These are phyloP conservation scores for Buphagus erythrorhynchus DNA, from an alignment of 2,797 vertebrate genomes.

Conservation along the genomic window DNA sequence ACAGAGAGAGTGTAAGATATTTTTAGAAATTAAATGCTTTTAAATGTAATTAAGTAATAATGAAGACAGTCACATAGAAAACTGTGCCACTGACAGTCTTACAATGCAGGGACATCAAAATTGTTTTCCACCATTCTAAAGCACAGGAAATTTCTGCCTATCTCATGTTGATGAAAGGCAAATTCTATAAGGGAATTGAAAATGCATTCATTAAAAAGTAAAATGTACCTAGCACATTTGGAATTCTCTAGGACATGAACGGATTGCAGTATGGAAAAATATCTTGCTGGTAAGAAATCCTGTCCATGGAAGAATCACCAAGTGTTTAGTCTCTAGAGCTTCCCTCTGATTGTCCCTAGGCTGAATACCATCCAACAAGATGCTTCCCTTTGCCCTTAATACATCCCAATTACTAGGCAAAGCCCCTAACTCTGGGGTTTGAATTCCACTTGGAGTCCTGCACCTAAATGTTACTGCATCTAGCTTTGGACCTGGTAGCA, in stretches of 20 bases:
- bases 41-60: constrained; percentile 29
- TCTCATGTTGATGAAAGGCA: background rate
- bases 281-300: background rate
- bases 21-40: constrained; percentile 26
- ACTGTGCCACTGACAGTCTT: background rate
- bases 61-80: background rate
- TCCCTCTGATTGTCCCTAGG: background rate
- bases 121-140: background rate
- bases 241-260: background rate
- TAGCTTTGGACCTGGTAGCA: background rate
- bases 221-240: background rate
- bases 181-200: background rate
- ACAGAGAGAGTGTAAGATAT: background rate
- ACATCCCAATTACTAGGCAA: background rate
- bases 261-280: background rate
- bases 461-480: background rate
- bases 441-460: background rate
- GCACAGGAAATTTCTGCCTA: background rate
- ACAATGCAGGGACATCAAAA: background rate
- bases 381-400: background rate
- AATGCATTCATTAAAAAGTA: background rate
- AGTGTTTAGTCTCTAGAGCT: background rate
- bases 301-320: background rate
- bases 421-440: background rate
- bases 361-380: background rate